phyloP scores from a whole-genome alignment of 2,113 vertebrate genomes.

The Jacana jacana region DNA sequence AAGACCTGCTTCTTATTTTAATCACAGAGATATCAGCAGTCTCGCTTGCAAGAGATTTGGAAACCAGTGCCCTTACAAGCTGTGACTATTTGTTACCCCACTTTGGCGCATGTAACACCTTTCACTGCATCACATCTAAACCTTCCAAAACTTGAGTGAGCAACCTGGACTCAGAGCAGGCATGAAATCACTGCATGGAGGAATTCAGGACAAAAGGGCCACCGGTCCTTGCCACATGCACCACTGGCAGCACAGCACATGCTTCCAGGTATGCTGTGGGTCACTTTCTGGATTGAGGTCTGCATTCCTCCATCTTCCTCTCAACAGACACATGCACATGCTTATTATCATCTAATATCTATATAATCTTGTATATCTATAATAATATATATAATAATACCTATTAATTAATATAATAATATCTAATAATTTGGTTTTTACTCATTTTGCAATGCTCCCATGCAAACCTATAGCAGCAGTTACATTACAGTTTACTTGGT shows the following conservation, averaged over 20 bases:
- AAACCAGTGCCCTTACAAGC: neutral
- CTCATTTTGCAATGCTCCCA: neutral
- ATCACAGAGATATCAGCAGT: neutral
- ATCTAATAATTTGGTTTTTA: neutral
- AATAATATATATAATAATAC: no score
- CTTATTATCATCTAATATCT: neutral
- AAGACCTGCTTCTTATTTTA: neutral
- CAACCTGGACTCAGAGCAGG: neutral
- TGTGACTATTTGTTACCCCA: neutral
- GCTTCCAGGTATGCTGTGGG: neutral
- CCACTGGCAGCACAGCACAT: neutral
- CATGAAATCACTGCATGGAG: neutral
- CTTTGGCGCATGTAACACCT: neutral
- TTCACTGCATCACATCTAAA: neutral
- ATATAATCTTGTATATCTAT: no score
- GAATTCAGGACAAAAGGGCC: neutral
- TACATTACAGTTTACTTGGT: accelerated
- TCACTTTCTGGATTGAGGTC: neutral
- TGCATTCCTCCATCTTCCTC: neutral
- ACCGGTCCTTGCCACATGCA: neutral
- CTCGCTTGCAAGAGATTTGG: neutral
- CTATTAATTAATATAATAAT: no score
- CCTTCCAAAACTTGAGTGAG: neutral
- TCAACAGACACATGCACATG: neutral
- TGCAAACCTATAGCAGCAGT: neutral